Conservation (phyloP, 2,113 vertebrate species). For the Perognathus longimembris region DNA sequence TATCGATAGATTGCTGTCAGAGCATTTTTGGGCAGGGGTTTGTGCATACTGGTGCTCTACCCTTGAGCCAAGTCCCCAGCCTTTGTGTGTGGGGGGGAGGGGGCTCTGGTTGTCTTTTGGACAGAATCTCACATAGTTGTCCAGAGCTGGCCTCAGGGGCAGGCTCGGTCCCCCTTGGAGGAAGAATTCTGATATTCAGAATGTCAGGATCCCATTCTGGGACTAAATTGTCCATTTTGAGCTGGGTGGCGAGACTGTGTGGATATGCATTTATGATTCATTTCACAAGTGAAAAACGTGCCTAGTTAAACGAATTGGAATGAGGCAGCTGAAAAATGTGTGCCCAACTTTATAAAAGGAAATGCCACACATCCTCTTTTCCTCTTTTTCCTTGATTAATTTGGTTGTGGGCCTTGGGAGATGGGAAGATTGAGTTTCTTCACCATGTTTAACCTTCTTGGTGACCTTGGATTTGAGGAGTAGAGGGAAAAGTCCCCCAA, state of each 20-base stretch:
- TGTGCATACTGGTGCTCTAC: too few relatives aligned
- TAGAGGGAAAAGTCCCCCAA: neutral
- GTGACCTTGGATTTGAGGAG: neutral
- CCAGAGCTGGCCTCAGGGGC: too few relatives aligned
- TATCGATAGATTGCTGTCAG: neutral
- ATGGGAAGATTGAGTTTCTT: neutral
- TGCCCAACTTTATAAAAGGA: neutral
- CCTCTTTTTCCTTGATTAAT: neutral
- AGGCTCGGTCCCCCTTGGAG: neutral
- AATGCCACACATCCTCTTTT: neutral
- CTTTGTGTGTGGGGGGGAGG: too few relatives aligned
- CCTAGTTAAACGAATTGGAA: neutral
- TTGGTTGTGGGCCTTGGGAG: neutral
- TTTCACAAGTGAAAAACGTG: neutral
- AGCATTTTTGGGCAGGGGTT: too few relatives aligned
- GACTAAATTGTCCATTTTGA: neutral
- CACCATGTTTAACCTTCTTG: neutral
- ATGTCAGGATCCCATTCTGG: neutral
- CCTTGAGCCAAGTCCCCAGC: too few relatives aligned
- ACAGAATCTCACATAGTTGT: too few relatives aligned
- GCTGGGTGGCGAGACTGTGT: neutral
- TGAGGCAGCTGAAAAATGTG: neutral
- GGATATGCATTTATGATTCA: neutral
- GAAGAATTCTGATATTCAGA: neutral
- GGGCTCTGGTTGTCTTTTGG: too few relatives aligned